phyloP scores from a whole-genome alignment of 2,113 vertebrate species.

The Hemibagrus wyckioides region DNA sequence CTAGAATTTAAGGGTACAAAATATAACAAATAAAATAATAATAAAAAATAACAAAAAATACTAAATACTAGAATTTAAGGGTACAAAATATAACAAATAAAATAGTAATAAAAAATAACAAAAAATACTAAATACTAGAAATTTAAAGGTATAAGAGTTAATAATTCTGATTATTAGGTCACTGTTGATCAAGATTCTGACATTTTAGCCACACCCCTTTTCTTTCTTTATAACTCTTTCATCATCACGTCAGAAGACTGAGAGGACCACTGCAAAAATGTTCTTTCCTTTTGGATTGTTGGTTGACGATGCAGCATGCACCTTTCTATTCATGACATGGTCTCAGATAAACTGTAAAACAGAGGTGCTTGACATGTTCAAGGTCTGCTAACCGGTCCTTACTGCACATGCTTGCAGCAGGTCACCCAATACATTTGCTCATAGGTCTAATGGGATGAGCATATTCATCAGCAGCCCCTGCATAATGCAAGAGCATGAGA shows the following conservation, averaged over 20 bases:
- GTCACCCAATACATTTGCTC: background rate
- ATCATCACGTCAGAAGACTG: background rate
- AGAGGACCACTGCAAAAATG: background rate
- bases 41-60: too few relatives aligned
- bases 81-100: too few relatives aligned
- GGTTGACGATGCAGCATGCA: background rate
- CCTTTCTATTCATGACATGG: background rate
- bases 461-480: constrained; percentile 30
- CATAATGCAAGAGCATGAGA: constrained; percentile 38
- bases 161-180: too few relatives aligned
- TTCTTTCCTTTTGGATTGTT: background rate
- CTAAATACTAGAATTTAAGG: too few relatives aligned
- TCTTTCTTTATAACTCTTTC: background rate
- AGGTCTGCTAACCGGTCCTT: too few relatives aligned
- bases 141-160: too few relatives aligned
- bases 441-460: background rate
- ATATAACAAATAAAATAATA: too few relatives aligned
- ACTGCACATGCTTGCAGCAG: background rate
- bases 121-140: too few relatives aligned
- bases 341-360: background rate
- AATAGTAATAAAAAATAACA: too few relatives aligned
- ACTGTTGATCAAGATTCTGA: background rate
- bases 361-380: background rate
- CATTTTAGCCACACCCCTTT: background rate
- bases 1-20: too few relatives aligned